These are phyloP conservation scores for Cantharis rustica DNA, from an alignment of 2,888 invertebrate species.

Conservation along the genomic window DNA sequence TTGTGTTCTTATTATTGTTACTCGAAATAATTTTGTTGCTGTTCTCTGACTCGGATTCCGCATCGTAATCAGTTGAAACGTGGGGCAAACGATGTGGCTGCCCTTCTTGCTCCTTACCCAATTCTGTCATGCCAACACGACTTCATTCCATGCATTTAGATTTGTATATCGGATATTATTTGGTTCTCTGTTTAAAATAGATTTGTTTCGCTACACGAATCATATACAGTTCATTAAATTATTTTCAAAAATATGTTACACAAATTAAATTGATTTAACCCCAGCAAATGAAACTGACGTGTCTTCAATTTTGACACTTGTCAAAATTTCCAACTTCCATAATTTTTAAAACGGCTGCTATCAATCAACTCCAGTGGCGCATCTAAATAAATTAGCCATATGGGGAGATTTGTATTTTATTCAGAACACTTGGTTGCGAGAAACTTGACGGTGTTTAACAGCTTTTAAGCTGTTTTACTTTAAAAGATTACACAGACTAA, in stretches of 20 bases:
- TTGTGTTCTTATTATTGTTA: background rate
- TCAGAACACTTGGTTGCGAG: no score
- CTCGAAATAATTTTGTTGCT: background rate
- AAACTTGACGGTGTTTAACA: no score
- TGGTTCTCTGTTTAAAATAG: background rate
- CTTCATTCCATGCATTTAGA: constrained; percentile 30
- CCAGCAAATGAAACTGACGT: background rate
- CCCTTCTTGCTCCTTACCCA: constrained; percentile 18
- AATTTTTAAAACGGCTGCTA: background rate
- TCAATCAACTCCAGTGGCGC: background rate
- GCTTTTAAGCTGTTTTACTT: no score
- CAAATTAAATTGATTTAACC: background rate
- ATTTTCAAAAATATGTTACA: background rate
- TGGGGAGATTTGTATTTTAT: no score
- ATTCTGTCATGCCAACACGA: constrained; percentile 34
- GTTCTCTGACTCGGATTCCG: constrained; percentile 11
- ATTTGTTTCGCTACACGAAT: background rate
- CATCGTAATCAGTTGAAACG: constrained; percentile 17
- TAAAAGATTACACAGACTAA: no score
- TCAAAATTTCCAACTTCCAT: background rate
- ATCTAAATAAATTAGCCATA: no score
- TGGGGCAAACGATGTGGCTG: constrained; percentile 12
- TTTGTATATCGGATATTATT: background rate
- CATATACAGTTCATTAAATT: background rate
- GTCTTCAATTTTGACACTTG: background rate